A percentile compares a stretch with the other conserved stretches of the same genome.
Conservation (phyloP, 2,888 invertebrate species). For the Drosophila acutilabella region DNA sequence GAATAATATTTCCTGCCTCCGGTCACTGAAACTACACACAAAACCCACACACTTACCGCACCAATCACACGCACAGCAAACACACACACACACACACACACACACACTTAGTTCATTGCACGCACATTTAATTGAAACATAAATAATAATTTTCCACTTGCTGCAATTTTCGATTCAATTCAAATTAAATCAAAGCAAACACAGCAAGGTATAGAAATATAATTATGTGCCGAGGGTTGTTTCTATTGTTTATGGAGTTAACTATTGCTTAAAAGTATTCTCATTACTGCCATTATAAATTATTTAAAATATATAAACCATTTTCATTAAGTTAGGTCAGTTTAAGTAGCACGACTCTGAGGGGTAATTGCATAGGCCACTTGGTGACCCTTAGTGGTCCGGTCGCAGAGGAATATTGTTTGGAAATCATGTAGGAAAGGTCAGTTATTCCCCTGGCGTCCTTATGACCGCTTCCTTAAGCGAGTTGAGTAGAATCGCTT, state of each 20-base stretch:
- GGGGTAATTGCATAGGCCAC: too few species aligned
- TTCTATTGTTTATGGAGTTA: not conserved
- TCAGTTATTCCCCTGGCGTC: too few species aligned
- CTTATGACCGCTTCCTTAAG: too few species aligned
- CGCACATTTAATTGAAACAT: constrained; percentile 66
- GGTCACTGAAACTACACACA: constrained; percentile 20
- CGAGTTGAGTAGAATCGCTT: too few species aligned
- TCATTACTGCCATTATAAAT: too few species aligned
- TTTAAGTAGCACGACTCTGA: too few species aligned
- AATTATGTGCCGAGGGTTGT: constrained; percentile 35
- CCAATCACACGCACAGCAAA: constrained; percentile 1
- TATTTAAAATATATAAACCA: too few species aligned
- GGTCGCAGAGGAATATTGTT: too few species aligned
- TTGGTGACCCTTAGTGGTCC: too few species aligned
- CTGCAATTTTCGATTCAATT: constrained; percentile 39
- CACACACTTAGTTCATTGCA: not conserved
- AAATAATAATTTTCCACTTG: constrained; percentile 67
- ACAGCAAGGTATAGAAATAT: constrained; percentile 32
- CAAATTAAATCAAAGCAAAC: constrained; percentile 51
- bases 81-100: constrained; percentile 1
- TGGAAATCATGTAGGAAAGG: too few species aligned
- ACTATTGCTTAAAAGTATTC: not conserved
- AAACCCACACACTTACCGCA: constrained; percentile 6
- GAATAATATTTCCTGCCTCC: constrained; percentile 53
- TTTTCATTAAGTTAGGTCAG: too few species aligned